A percentile compares a stretch with the other conserved stretches of the same genome.
phyloP scores from a whole-genome alignment of 2,888 invertebrate genomes.

The Spisula solida region DNA sequence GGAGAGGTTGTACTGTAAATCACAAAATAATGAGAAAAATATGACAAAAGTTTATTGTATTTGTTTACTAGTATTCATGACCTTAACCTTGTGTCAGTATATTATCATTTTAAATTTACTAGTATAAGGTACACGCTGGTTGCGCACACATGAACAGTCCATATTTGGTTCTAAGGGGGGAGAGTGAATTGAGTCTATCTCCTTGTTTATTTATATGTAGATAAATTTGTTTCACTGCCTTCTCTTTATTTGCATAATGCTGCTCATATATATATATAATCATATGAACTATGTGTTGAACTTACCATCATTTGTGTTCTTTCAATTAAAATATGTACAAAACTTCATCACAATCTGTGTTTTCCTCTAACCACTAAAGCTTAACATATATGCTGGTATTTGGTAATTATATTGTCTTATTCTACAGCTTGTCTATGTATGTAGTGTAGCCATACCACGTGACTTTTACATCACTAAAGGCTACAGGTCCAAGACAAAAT shows the following conservation, averaged over 20 bases:
- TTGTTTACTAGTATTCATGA: too few relatives aligned
- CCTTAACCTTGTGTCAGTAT: too few relatives aligned
- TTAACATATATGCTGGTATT: conserved; percentile 16
- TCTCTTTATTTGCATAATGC: neutral
- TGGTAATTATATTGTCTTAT: neutral
- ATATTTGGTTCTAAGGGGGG: neutral
- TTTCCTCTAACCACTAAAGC: conserved; percentile 2
- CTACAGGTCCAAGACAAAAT: too few relatives aligned
- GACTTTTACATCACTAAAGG: too few relatives aligned
- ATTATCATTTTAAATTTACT: too few relatives aligned
- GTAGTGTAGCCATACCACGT: too few relatives aligned
- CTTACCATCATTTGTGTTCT: neutral
- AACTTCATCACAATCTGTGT: neutral
- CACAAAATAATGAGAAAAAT: too few relatives aligned
- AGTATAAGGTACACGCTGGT: neutral
- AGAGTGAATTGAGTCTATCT: too few relatives aligned
- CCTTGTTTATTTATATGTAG: too few relatives aligned
- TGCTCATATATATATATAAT: neutral
- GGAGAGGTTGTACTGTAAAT: too few relatives aligned
- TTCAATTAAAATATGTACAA: neutral
- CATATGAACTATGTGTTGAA: neutral
- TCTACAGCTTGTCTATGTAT: neutral
- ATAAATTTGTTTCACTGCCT: too few relatives aligned
- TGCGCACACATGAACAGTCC: neutral
- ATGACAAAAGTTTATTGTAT: too few relatives aligned